Percentiles rank a stretch among this genome's conserved stretches.
phyloP scores from a whole-genome alignment of 2,113 vertebrate genomes.

The Sander vitreus region DNA sequence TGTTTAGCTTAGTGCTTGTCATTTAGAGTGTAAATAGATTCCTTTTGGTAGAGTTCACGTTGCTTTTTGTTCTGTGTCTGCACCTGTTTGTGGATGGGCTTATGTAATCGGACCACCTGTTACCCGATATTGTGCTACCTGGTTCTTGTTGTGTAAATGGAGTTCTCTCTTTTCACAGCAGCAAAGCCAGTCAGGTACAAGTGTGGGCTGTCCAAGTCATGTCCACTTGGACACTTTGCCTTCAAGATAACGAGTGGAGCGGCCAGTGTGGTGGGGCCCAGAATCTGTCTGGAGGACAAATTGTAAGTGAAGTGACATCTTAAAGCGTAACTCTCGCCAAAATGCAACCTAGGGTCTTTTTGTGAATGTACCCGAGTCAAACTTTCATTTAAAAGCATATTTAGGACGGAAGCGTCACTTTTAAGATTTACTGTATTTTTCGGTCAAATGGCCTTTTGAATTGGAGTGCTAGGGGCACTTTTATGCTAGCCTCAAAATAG shows the following conservation, averaged over 20 bases:
- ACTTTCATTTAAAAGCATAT: too few relatives aligned
- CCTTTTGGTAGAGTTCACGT: not conserved
- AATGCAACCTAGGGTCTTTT: too few relatives aligned
- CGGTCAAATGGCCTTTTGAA: too few relatives aligned
- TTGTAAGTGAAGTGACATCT: slow-evolving; percentile 83
- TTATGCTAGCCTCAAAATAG: too few relatives aligned
- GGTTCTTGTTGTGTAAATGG: not conserved
- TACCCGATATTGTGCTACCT: not conserved
- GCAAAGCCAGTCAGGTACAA: slow-evolving; percentile 87
- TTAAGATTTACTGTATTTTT: too few relatives aligned
- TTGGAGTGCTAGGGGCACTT: too few relatives aligned
- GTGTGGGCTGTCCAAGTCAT: slow-evolving; percentile 92
- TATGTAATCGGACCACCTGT: not conserved
- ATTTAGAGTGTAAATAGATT: not conserved
- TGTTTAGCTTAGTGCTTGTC: not conserved
- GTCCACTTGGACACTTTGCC: slow-evolving; percentile 92
- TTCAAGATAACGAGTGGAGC: slow-evolving; percentile 98
- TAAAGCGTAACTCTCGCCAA: too few relatives aligned
- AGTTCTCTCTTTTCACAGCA: slow-evolving; percentile 77
- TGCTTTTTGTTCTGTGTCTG: not conserved
- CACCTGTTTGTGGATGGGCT: not conserved
- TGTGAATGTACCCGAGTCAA: too few relatives aligned
- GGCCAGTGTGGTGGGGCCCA: slow-evolving; percentile 95
- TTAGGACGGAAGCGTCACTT: too few relatives aligned
- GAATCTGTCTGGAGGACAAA: slow-evolving; percentile 95